Percentiles rank a stretch among this genome's conserved stretches.
Evolutionary conservation across 2,113 vertebrate genomes (phyloP).

Genomic region (Piliocolobus tephrosceles): DNA sequence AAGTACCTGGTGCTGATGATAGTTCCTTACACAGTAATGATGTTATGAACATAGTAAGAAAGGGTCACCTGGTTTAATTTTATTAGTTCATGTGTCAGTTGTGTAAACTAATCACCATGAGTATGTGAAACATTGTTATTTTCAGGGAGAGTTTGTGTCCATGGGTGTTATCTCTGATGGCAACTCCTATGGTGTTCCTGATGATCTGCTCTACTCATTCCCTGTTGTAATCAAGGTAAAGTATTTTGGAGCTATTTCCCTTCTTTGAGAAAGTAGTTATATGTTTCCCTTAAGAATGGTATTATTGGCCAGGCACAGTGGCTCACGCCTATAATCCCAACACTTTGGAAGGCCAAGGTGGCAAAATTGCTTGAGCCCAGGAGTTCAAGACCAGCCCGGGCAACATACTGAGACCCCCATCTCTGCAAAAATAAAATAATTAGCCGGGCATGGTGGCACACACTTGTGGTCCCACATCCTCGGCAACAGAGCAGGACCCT

Average conservation of each 20-base stretch:
- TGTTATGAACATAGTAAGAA: background rate
- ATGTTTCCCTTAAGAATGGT: slow-evolving; percentile 24
- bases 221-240: slow-evolving; percentile 95
- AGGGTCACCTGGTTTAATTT: background rate
- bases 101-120: background rate
- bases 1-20: background rate
- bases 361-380: too few species aligned
- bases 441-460: too few species aligned
- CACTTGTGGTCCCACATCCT: too few species aligned
- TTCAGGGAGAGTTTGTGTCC: slow-evolving; percentile 95
- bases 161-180: slow-evolving; percentile 97
- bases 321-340: background rate
- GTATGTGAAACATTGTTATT: background rate
- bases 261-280: background rate
- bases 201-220: slow-evolving; percentile 97
- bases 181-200: slow-evolving; percentile 92
- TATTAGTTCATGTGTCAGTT: background rate
- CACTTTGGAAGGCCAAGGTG: too few species aligned
- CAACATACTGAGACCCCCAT: too few species aligned
- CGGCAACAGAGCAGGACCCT: too few species aligned
- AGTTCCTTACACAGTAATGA: background rate
- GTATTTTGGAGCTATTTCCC: background rate
- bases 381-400: too few species aligned
- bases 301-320: background rate
- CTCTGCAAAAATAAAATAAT: too few species aligned